Conservation (phyloP, 2,888 invertebrate species). For the Melikaiella ostensackeni region DNA sequence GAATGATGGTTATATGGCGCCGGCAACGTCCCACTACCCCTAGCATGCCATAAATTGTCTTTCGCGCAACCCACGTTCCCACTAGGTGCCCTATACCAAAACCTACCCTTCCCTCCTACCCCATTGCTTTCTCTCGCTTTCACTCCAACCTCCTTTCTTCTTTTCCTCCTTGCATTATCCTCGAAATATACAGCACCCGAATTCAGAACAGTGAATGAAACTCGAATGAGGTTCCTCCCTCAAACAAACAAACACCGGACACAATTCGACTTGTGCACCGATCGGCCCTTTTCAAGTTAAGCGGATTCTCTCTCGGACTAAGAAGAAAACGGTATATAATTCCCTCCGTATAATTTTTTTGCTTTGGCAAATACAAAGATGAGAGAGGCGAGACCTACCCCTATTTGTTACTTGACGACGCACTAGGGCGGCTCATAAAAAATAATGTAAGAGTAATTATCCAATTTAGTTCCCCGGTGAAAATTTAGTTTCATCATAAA, state of each 20-base stretch:
- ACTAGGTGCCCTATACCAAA: slow-evolving; percentile 55
- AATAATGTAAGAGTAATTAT: no score
- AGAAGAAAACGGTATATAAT: not conserved
- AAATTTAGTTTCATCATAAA: no score
- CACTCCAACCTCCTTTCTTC: slow-evolving; percentile 31
- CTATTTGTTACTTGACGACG: not conserved
- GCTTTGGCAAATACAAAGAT: slow-evolving; percentile 38
- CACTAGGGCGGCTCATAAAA: not conserved
- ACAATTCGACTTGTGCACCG: slow-evolving; percentile 8
- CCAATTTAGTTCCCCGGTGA: no score
- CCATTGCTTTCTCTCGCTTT: slow-evolving; percentile 36
- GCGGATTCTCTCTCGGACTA: slow-evolving; percentile 4
- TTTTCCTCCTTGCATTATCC: slow-evolving; percentile 37
- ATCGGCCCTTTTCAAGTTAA: slow-evolving; percentile 22
- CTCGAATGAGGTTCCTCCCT: slow-evolving; percentile 21
- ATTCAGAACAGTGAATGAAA: not conserved
- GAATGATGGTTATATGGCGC: slow-evolving; percentile 72
- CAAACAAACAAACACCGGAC: slow-evolving; percentile 16
- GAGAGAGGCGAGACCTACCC: not conserved
- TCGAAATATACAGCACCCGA: not conserved
- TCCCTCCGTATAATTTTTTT: slow-evolving; percentile 50
- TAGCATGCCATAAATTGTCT: slow-evolving; percentile 70
- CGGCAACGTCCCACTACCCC: slow-evolving; percentile 61
- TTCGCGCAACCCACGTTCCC: slow-evolving; percentile 54
- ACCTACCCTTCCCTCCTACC: slow-evolving; percentile 51